phyloP scores from a whole-genome alignment of 2,797 vertebrate genomes.

The Telmatherina bonti region DNA sequence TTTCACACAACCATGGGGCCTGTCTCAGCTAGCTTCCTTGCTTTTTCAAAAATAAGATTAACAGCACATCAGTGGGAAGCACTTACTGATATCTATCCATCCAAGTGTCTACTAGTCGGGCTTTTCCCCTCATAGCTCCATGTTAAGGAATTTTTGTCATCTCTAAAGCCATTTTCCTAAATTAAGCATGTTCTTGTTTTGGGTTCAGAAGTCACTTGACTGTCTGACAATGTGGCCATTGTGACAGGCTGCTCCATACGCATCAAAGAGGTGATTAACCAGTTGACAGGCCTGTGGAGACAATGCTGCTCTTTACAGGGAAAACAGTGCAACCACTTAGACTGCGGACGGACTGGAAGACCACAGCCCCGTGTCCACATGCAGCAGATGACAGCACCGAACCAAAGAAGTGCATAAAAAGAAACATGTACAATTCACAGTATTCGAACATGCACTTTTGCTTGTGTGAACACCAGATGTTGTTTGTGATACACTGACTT shows the following conservation, averaged over 20 bases:
- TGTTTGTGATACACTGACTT: not conserved
- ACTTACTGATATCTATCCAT: conserved; percentile 42
- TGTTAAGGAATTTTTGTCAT: conserved; percentile 66
- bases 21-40: not conserved
- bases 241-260: conserved; percentile 78
- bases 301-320: conserved; percentile 84
- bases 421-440: conserved; percentile 10
- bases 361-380: conserved; percentile 51
- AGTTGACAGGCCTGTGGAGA: conserved; percentile 81
- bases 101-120: conserved; percentile 10
- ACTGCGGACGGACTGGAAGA: conserved; percentile 61
- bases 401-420: conserved; percentile 57
- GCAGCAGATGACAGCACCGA: conserved; percentile 62
- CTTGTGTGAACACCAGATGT: not conserved
- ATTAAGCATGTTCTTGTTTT: conserved; percentile 80
- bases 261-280: conserved; percentile 87
- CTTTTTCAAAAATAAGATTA: conserved; percentile 37
- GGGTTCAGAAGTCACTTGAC: conserved; percentile 83
- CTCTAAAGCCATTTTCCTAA: conserved; percentile 73
- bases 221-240: conserved; percentile 82
- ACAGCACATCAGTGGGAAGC: conserved; percentile 43
- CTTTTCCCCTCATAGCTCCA: conserved; percentile 35
- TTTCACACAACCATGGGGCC: conserved; percentile 23
- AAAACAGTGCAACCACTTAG: conserved; percentile 80
- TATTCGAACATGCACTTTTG: conserved; percentile 6